Conservation (phyloP, 37 sponge, comb jelly and placozoan genomes). For the Amphimedon queenslandica region DNA sequence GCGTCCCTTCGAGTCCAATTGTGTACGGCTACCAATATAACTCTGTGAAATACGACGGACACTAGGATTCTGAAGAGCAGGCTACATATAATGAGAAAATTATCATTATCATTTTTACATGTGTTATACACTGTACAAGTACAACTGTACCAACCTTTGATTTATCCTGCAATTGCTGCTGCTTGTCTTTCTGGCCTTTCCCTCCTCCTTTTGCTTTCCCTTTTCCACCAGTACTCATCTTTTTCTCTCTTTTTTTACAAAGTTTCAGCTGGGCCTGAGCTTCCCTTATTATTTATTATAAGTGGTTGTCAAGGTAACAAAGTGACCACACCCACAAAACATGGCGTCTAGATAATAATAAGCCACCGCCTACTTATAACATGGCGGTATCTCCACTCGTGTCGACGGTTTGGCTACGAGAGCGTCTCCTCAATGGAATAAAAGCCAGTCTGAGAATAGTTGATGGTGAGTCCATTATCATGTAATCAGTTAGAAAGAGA, state of each 20-base stretch:
- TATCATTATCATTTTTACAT: background rate
- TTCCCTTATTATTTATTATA: no score
- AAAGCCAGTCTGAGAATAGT: conserved; percentile 36
- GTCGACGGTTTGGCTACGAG: conserved; percentile 34
- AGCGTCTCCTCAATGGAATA: conserved; percentile 34
- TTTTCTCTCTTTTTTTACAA: background rate
- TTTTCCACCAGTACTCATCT: conserved; percentile 3
- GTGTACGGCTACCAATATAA: conserved; percentile 17
- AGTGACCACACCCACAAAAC: no score
- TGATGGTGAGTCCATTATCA: conserved; percentile 42
- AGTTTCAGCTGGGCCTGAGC: no score
- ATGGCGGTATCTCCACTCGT: conserved; percentile 45
- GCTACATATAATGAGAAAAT: background rate
- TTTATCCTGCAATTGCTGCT: background rate
- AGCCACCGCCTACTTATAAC: no score
- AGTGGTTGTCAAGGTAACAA: no score
- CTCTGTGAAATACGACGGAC: conserved; percentile 25
- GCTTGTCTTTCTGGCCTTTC: background rate
- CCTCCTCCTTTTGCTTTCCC: conserved; percentile 11
- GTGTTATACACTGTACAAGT: no score
- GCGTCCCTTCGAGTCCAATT: conserved; percentile 52
- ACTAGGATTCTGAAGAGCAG: conserved; percentile 22
- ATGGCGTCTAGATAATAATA: no score
- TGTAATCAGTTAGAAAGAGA: no score
- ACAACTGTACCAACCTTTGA: no score